Evolutionary conservation across 2,113 vertebrate genomes (phyloP).

Genomic region (Patagioenas fasciata): DNA sequence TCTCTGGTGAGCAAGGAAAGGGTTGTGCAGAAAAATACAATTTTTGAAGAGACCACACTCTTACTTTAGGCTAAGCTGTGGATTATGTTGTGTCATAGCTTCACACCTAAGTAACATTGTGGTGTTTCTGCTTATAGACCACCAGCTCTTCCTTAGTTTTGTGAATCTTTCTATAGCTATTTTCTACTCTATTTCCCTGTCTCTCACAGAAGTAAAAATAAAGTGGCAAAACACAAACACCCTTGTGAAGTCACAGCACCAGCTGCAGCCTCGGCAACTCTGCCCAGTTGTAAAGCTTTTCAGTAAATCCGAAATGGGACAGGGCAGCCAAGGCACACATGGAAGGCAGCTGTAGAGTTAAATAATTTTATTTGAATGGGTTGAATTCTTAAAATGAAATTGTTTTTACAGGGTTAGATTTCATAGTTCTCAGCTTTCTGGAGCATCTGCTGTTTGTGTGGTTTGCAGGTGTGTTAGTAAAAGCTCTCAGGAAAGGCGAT

Average conservation of each 20-base stretch:
- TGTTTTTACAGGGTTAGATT: background rate
- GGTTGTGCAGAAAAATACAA: background rate
- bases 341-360: background rate
- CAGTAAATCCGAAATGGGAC: background rate
- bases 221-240: background rate
- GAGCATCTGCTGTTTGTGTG: background rate
- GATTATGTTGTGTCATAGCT: background rate
- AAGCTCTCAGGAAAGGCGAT: background rate
- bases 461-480: background rate
- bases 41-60: background rate
- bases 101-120: background rate
- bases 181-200: background rate
- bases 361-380: rapidly evolving
- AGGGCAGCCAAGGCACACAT: rapidly evolving
- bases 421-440: background rate
- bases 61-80: background rate
- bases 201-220: background rate
- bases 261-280: background rate
- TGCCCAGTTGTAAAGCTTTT: background rate
- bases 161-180: background rate
- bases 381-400: background rate
- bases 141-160: background rate
- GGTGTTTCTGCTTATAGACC: background rate
- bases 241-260: background rate
- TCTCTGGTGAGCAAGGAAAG: background rate